A percentile compares a stretch with the other conserved stretches of the same genome.
These are phyloP conservation scores for Erythrolamprus reginae DNA, from an alignment of 2,113 vertebrate genomes.

Conservation along the genomic window DNA sequence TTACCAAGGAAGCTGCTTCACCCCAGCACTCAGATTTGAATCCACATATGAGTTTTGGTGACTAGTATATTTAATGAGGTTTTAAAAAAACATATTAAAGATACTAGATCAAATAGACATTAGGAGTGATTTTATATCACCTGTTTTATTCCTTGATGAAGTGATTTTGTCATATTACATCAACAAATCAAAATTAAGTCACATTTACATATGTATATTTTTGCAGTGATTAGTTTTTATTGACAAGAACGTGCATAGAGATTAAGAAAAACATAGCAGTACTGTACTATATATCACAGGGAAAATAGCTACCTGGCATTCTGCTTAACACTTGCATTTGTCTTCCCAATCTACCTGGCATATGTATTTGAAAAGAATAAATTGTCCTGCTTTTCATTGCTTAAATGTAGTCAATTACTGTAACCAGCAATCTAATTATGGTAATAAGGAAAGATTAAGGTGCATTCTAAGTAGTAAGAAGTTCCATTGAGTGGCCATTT, in stretches of 20 bases:
- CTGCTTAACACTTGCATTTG: neutral
- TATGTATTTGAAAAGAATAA: neutral
- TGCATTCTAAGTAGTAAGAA: neutral
- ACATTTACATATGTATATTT: neutral
- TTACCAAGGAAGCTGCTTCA: neutral
- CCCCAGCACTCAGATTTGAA: neutral
- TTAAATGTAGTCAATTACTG: neutral
- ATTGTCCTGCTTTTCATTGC: neutral
- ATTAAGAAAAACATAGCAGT: neutral
- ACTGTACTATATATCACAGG: rapidly evolving
- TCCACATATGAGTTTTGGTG: neutral
- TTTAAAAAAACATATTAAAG: neutral
- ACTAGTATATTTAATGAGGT: neutral
- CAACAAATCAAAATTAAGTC: slow-evolving; percentile 3
- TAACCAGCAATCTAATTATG: neutral
- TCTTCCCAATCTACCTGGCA: neutral
- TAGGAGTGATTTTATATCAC: neutral
- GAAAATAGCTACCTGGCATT: neutral
- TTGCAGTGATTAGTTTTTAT: neutral
- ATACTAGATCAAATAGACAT: neutral
- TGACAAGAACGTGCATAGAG: neutral
- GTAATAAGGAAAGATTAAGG: neutral
- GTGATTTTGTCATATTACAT: neutral
- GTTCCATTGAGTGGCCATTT: neutral
- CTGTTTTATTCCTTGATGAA: neutral